Conservation (phyloP, 1,140 invertebrate genomes). For the Ceratina australensis region DNA sequence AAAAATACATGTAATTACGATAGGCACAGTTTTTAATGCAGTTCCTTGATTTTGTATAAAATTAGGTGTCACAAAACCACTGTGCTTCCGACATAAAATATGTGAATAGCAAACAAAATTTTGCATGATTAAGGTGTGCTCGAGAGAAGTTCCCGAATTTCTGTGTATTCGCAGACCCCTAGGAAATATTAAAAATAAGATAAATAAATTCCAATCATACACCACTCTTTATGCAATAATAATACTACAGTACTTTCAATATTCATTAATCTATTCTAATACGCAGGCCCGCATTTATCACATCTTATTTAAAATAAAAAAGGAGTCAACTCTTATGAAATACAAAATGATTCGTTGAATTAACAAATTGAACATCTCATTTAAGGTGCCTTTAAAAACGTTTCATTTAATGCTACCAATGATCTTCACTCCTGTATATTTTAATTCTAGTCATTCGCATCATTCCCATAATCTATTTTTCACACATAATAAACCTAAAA, state of each 20-base stretch:
- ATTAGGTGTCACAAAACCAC: slow-evolving; percentile 1
- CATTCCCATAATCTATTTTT: not conserved
- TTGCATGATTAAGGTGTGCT: not conserved
- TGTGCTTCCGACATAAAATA: slow-evolving; percentile 22
- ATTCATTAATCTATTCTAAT: slow-evolving; percentile 5
- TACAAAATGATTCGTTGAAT: not conserved
- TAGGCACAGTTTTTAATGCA: slow-evolving; percentile 42
- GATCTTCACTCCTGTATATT: not conserved
- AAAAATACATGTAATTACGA: slow-evolving; percentile 45
- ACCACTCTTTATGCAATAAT: not conserved
- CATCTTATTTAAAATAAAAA: not conserved
- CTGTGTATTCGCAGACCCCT: too few species aligned
- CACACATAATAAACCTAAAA: slow-evolving; percentile 4
- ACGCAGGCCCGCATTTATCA: slow-evolving; percentile 3
- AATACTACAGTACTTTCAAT: slow-evolving; percentile 1
- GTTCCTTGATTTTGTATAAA: slow-evolving; percentile 20
- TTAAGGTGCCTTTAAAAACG: slow-evolving; percentile 2
- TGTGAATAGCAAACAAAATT: slow-evolving; percentile 7
- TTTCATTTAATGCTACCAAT: not conserved
- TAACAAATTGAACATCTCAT: not conserved
- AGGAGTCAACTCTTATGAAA: not conserved
- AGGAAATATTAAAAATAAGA: too few species aligned
- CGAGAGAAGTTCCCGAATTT: too few species aligned
- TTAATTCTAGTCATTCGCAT: slow-evolving; percentile 2
- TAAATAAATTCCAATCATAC: not conserved